These are phyloP conservation scores for Euborellia annulipes DNA, from an alignment of 1,140 invertebrate genomes.

Conservation along the genomic window DNA sequence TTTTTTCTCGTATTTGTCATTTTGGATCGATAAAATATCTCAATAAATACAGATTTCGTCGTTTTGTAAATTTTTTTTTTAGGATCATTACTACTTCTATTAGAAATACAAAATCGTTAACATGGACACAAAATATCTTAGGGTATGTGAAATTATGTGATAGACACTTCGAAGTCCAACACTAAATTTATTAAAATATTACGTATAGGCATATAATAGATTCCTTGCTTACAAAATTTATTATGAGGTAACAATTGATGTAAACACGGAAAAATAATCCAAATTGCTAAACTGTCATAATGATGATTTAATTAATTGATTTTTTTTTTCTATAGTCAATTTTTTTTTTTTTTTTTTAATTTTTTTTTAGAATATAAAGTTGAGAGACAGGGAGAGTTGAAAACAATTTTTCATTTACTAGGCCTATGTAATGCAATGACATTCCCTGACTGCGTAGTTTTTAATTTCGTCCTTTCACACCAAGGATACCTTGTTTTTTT, in stretches of 20 bases:
- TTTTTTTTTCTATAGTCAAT: too few species aligned
- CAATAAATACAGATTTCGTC: too few species aligned
- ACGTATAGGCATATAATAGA: slow-evolving; percentile 12
- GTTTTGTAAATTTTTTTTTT: too few species aligned
- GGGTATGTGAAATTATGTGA: neutral
- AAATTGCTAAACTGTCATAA: slow-evolving; percentile 12
- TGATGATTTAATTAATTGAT: slow-evolving; percentile 10
- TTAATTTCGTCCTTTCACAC: slow-evolving; percentile 9
- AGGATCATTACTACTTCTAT: too few species aligned
- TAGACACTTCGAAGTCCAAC: slow-evolving; percentile 8
- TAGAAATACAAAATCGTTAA: too few species aligned
- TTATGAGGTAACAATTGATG: slow-evolving; percentile 13
- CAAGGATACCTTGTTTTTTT: slow-evolving; percentile 10
- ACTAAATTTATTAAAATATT: slow-evolving; percentile 15
- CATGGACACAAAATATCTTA: too few species aligned
- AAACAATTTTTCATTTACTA: slow-evolving; percentile 8
- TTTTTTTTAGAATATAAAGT: slow-evolving; percentile 9
- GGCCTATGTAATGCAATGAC: slow-evolving; percentile 9
- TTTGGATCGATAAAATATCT: too few species aligned
- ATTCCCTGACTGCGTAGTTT: slow-evolving; percentile 9
- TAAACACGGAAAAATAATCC: slow-evolving; percentile 14
- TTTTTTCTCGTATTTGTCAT: too few species aligned
- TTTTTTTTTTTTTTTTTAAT: slow-evolving; percentile 6
- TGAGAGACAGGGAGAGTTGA: slow-evolving; percentile 10
- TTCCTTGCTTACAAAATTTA: slow-evolving; percentile 15